Evolutionary conservation across 2,113 vertebrate genomes (phyloP).

Genomic region (Gambusia holbrooki): DNA sequence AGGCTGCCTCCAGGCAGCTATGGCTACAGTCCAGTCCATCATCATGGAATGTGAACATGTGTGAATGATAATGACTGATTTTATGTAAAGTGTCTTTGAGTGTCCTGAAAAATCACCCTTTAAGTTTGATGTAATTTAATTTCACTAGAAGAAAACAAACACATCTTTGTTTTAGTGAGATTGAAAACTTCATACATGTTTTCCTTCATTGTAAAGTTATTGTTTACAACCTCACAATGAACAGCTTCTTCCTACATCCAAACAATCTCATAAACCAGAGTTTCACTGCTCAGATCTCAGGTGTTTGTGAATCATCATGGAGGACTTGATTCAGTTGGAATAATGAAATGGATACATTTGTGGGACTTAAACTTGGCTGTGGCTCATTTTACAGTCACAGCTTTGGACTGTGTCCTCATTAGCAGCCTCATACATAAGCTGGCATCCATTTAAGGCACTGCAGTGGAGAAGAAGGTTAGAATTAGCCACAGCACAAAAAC

Average conservation of each 20-base stretch:
- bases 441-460: background rate
- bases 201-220: conserved; percentile 21
- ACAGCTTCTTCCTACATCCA: too few species aligned
- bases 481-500: conserved; percentile 27
- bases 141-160: background rate
- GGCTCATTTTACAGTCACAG: conserved; percentile 41
- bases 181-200: background rate
- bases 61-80: too few species aligned
- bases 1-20: too few species aligned
- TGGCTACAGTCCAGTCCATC: too few species aligned
- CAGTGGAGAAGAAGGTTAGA: conserved; percentile 23
- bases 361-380: conserved; percentile 29
- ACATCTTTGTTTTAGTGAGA: too few species aligned
- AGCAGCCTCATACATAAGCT: conserved; percentile 15
- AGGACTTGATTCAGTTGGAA: conserved; percentile 47
- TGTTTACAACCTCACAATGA: background rate
- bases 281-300: conserved; percentile 47
- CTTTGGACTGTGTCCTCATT: conserved; percentile 58
- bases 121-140: too few species aligned
- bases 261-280: conserved; percentile 30
- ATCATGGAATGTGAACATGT: too few species aligned
- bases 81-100: too few species aligned
- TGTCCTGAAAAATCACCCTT: too few species aligned
- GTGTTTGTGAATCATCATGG: conserved; percentile 52
- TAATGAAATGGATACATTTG: conserved; percentile 54